Conservation (phyloP, 2,888 invertebrate species). For the Drosophila emarginata region DNA sequence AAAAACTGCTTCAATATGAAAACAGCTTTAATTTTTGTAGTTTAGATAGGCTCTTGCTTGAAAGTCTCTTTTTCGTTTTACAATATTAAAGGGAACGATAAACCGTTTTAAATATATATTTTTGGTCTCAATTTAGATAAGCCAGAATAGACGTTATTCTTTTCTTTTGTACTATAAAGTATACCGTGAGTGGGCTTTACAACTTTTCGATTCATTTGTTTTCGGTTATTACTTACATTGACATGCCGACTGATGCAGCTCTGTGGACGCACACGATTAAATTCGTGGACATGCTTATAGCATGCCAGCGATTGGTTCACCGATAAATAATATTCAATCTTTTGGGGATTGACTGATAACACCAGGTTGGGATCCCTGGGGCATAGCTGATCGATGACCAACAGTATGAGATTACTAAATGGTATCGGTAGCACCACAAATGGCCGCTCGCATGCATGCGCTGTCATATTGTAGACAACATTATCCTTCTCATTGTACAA, state of each 20-base stretch:
- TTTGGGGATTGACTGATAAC: conserved; percentile 81
- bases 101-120: too few species aligned
- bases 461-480: conserved; percentile 83
- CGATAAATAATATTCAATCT: conserved; percentile 82
- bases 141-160: too few species aligned
- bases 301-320: conserved; percentile 86
- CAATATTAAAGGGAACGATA: too few species aligned
- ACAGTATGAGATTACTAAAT: conserved; percentile 89
- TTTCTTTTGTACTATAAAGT: not conserved
- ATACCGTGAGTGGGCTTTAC: too few species aligned
- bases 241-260: conserved; percentile 90
- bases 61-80: too few species aligned
- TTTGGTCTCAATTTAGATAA: too few species aligned
- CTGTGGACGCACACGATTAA: conserved; percentile 87
- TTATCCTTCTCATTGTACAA: conserved; percentile 84
- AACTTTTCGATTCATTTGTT: not conserved
- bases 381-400: conserved; percentile 89
- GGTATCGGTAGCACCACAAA: conserved; percentile 90
- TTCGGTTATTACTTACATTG: conserved; percentile 85
- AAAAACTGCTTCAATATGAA: too few species aligned
- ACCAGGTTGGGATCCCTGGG: conserved; percentile 83
- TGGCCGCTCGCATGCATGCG: conserved; percentile 83
- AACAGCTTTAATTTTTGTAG: too few species aligned
- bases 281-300: conserved; percentile 84
- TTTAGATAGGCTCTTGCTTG: too few species aligned